Evolutionary conservation across 1,140 invertebrate genomes (phyloP).

Genomic region (Globodera ellingtonae): DNA sequence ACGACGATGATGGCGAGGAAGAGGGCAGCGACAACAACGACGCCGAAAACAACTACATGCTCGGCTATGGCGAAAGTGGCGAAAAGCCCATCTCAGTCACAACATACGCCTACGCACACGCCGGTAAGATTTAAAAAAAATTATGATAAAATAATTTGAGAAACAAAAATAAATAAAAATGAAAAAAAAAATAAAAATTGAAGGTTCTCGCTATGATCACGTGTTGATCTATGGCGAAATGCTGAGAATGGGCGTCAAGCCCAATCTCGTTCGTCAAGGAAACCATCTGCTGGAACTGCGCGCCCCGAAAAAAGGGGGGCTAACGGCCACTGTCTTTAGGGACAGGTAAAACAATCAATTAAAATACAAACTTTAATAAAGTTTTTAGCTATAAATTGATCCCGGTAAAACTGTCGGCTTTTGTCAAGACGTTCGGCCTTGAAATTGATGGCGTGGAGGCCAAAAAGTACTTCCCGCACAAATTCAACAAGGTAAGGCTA

Average conservation of each 20-base stretch:
- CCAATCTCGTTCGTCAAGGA: background rate
- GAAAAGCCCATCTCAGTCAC: no score
- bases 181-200: background rate
- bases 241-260: background rate
- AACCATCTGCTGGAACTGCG: background rate
- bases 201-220: background rate
- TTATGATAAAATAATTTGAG: background rate
- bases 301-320: background rate
- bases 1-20: no score
- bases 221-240: background rate
- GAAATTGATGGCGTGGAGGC: background rate
- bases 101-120: no score
- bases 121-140: background rate
- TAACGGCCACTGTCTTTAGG: no score
- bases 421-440: background rate
- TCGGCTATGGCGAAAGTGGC: no score
- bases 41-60: background rate
- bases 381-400: background rate
- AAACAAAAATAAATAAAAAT: background rate
- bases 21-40: no score
- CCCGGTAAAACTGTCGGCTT: background rate
- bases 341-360: no score
- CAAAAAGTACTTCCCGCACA: constrained; percentile 5
- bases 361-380: no score
- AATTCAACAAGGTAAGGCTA: background rate